Base-by-base conservation (phyloP, 2,888 invertebrate species). In the Plutella xylostella region DNA sequence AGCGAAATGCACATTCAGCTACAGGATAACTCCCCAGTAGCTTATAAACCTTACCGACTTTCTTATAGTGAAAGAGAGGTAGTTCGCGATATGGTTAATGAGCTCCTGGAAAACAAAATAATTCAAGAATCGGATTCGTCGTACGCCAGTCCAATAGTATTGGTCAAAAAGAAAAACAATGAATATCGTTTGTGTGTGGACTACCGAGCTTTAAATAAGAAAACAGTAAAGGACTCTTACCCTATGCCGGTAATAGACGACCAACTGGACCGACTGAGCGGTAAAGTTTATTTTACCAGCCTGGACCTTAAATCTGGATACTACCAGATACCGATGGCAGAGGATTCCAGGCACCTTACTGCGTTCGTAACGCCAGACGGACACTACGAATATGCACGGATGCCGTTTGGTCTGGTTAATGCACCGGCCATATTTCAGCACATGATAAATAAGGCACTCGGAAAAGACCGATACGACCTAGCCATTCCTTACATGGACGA, bases 351-450 rank as follows among this genome's bases (percentile, higher is more conserved):
- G 25, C 55, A 61, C 38, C 56, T 55, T 25, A 68, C 64, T 0
- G 56, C 63, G 0, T 66, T 69, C 45, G 52, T 65, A 0, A 61
- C 60, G 0, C 59, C 55, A 0, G 55, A 54, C 14, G 58, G 61
- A 0, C 61, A 60, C 15, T 65, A 51, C 37, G 57, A 66, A n/a
- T 65, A 59, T 38, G 20, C 44, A 1, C 51, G 50, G 42, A 49
- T 51, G 38, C 56, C 56, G 1, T 59, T 59, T 43, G 58, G 56
- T 2, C 37, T 57, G 7, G 45, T 41, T 7, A 65, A 63, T 35
- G 62, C 55, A 0, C 60, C 61, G 1, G 48, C 54, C 2, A 54
- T 60, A 1, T 63, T 65, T 31, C 61, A 65, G 35, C 48, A 55
- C 6, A 49, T 52, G 33, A 51, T 61, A 5, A 57, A 54, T 22